These are phyloP conservation scores for Cheirogaleus major DNA, from an alignment of 2,797 vertebrate species.

Conservation along the genomic window DNA sequence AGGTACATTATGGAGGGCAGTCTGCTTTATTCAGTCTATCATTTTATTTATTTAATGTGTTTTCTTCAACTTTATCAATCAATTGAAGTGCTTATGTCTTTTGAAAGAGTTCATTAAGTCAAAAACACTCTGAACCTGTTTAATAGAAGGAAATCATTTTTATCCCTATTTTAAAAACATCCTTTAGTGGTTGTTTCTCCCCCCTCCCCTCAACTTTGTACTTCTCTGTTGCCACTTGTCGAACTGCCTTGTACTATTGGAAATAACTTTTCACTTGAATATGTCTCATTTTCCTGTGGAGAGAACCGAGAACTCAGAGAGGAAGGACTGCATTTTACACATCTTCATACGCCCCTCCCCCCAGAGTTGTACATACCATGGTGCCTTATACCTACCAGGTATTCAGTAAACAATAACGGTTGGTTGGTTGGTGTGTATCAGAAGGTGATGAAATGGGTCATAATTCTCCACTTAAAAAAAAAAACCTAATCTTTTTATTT, in stretches of 20 bases:
- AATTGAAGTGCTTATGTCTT: not conserved
- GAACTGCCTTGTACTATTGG: not conserved
- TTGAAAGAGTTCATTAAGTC: not conserved
- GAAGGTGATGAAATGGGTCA: not conserved
- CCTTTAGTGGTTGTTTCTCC: not conserved
- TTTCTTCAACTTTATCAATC: not conserved
- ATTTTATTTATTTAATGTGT: not conserved
- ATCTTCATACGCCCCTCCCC: too few species aligned
- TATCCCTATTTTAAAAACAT: not conserved
- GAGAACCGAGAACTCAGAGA: not conserved
- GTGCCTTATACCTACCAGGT: not conserved
- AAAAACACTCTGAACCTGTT: not conserved
- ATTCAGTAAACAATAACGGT: not conserved
- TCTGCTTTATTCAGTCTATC: not conserved
- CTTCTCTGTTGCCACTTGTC: not conserved
- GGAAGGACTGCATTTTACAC: fast-evolving
- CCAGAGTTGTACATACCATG: fast-evolving
- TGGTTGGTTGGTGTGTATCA: not conserved
- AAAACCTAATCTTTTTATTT: not conserved
- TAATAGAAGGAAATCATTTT: not conserved
- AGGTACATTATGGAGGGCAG: not conserved
- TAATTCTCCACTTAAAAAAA: not conserved
- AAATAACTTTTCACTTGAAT: not conserved
- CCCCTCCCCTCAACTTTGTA: not conserved
- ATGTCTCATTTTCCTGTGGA: not conserved